phyloP scores from a whole-genome alignment of 2,888 invertebrate species.

The Andricus quercusramuli region DNA sequence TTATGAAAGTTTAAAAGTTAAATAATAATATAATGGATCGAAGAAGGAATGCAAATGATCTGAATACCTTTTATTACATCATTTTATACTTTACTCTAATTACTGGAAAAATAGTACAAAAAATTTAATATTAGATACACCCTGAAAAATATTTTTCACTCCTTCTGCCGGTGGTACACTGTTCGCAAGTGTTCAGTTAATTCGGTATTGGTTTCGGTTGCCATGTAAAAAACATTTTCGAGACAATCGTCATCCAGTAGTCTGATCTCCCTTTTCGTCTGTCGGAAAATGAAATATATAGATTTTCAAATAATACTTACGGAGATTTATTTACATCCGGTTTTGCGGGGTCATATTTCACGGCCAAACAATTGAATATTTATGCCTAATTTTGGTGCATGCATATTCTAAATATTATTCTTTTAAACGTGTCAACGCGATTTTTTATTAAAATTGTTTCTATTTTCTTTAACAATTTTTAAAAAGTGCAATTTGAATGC shows the following conservation, averaged over 20 bases:
- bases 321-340: too few species aligned
- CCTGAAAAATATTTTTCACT: constrained; percentile 11
- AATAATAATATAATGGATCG: not conserved
- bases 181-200: constrained; percentile 81
- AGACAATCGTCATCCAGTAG: constrained; percentile 66
- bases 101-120: not conserved
- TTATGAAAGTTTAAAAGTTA: not conserved
- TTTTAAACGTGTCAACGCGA: too few species aligned
- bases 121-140: not conserved
- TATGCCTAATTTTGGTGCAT: too few species aligned
- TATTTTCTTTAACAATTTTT: too few species aligned
- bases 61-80: not conserved
- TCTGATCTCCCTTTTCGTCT: constrained; percentile 78
- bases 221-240: constrained; percentile 80
- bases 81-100: not conserved
- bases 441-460: too few species aligned
- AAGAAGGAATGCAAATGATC: not conserved
- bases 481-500: too few species aligned
- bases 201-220: constrained; percentile 80
- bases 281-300: constrained; percentile 35
- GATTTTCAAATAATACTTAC: not conserved
- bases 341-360: too few species aligned
- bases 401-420: too few species aligned
- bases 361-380: too few species aligned
- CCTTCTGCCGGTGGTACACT: constrained; percentile 72